Evolutionary conservation across 2,113 vertebrate species (phyloP).

Genomic region (Epinephelus moara): DNA sequence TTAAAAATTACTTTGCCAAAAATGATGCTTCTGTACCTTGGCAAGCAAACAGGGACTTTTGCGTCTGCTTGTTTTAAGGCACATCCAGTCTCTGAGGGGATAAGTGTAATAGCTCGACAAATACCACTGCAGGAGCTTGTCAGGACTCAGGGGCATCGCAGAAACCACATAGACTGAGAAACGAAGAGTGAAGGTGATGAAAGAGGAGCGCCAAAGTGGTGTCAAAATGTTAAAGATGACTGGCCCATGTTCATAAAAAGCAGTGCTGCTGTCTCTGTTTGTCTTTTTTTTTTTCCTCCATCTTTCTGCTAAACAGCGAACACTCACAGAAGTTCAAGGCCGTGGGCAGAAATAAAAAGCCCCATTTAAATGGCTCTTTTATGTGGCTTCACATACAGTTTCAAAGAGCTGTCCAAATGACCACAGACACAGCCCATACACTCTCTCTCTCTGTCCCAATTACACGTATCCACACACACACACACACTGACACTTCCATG

Average conservation of each 20-base stretch:
- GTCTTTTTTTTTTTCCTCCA: not conserved
- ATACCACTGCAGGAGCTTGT: constrained; percentile 44
- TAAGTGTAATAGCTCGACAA: constrained; percentile 49
- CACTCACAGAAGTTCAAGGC: constrained; percentile 62
- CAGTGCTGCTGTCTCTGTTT: constrained; percentile 9
- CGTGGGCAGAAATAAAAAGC: constrained; percentile 41
- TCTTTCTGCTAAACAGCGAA: constrained; percentile 39
- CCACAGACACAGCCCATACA: constrained; percentile 28
- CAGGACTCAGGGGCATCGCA: constrained; percentile 40
- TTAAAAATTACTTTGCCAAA: constrained; percentile 45
- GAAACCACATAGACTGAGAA: constrained; percentile 40
- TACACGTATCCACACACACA: constrained; percentile 9
- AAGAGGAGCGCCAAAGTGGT: constrained; percentile 45
- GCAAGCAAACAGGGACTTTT: constrained; percentile 56
- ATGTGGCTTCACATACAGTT: constrained; percentile 53
- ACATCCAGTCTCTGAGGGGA: constrained; percentile 59
- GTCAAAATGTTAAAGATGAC: constrained; percentile 48
- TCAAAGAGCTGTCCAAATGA: constrained; percentile 49
- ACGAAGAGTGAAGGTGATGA: constrained; percentile 51
- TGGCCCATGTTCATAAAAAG: constrained; percentile 31
- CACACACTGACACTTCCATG: constrained; percentile 2
- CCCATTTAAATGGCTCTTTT: constrained; percentile 41
- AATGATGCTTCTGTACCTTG: constrained; percentile 19
- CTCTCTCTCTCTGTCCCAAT: constrained; percentile 23
- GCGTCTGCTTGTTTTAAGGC: constrained; percentile 47